phyloP scores from a whole-genome alignment of 2,113 vertebrate species.

The Ctenodactylus gundi region DNA sequence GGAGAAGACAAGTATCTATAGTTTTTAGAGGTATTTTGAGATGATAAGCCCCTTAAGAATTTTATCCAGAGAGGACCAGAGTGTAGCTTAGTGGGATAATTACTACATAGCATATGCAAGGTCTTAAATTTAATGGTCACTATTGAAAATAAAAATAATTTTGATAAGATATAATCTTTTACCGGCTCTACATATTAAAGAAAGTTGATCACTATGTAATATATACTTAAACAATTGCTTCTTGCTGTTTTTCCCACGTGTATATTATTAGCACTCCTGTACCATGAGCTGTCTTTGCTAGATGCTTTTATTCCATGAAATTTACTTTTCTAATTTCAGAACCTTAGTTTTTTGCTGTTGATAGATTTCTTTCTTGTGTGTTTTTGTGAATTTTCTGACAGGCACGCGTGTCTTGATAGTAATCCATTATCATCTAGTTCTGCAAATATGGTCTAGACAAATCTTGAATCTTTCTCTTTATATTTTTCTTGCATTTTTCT shows the following conservation, averaged over 20 bases:
- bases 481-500: neutral
- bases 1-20: neutral
- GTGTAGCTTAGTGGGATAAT: neutral
- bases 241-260: neutral
- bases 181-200: neutral
- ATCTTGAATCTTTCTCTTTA: neutral
- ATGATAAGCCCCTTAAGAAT: neutral
- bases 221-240: neutral
- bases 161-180: neutral
- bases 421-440: neutral
- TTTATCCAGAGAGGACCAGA: neutral
- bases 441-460: neutral
- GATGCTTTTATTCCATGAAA: neutral
- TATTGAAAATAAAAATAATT: neutral
- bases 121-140: neutral
- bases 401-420: neutral
- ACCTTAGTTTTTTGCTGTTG: neutral
- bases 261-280: neutral
- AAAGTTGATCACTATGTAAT: neutral
- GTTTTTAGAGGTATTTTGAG: neutral
- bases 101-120: neutral
- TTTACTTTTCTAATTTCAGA: neutral
- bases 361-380: neutral
- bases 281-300: neutral
- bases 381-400: neutral